These are phyloP conservation scores for Melanotaenia pygmaea DNA, from an alignment of 2,797 vertebrate species.

Conservation along the genomic window DNA sequence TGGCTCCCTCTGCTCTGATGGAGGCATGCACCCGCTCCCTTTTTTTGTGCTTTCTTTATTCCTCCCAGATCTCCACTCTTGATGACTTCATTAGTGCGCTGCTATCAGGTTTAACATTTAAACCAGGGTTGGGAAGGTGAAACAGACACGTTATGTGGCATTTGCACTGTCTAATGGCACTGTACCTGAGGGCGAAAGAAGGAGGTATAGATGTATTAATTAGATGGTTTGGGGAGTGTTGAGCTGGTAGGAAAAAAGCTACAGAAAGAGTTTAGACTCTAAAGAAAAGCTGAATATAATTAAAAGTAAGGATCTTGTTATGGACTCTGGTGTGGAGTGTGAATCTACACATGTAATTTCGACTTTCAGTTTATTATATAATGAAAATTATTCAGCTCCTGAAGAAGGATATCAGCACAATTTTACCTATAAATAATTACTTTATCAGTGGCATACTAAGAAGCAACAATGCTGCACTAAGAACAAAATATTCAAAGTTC, in stretches of 20 bases:
- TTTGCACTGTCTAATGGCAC: slow-evolving; percentile 81
- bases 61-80: slow-evolving; percentile 57
- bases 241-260: slow-evolving; percentile 18
- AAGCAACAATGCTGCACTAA: background rate
- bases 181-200: slow-evolving; percentile 46
- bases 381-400: background rate
- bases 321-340: slow-evolving; percentile 22
- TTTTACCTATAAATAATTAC: background rate
- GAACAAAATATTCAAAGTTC: background rate
- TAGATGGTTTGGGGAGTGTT: slow-evolving; percentile 40
- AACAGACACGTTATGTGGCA: slow-evolving; percentile 80
- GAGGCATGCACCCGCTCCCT: slow-evolving; percentile 33
- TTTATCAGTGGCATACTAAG: background rate
- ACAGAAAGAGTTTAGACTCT: slow-evolving; percentile 28
- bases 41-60: slow-evolving; percentile 21
- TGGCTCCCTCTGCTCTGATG: slow-evolving; percentile 59
- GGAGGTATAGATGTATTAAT: slow-evolving; percentile 74
- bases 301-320: slow-evolving; percentile 35
- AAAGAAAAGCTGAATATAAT: slow-evolving; percentile 14
- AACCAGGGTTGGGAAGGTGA: slow-evolving; percentile 80
- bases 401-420: background rate
- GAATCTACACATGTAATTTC: background rate
- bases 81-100: slow-evolving; percentile 82
- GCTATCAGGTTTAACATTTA: slow-evolving; percentile 85
- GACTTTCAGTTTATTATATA: background rate